Percentiles rank a stretch among this genome's conserved stretches.
Conservation (phyloP, 2,113 vertebrate species). For the Stigmatopora argus region DNA sequence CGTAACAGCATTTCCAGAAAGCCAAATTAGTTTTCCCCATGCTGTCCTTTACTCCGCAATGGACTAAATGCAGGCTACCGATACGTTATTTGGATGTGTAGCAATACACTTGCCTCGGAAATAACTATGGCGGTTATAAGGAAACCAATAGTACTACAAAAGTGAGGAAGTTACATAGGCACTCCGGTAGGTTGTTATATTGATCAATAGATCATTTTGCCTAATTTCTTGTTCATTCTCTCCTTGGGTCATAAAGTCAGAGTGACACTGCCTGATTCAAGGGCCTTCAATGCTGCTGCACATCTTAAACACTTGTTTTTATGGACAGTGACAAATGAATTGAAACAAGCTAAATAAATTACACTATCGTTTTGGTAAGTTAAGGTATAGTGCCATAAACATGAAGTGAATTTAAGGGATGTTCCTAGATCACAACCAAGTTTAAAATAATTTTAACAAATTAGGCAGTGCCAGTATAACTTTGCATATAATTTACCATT, state of each 20-base stretch:
- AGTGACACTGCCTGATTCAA: slow-evolving; percentile 25
- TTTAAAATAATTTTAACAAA: not conserved
- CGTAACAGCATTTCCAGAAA: too few species aligned
- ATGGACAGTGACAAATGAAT: not conserved
- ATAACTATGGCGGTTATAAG: slow-evolving; percentile 15
- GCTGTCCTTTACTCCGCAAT: too few species aligned
- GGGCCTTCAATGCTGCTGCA: slow-evolving; percentile 30
- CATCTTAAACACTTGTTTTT: slow-evolving; percentile 25
- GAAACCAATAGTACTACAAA: slow-evolving; percentile 9
- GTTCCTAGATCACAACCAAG: not conserved
- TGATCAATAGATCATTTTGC: slow-evolving; percentile 16
- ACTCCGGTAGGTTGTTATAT: slow-evolving; percentile 9
- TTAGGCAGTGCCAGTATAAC: not conserved
- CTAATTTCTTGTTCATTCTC: slow-evolving; percentile 17
- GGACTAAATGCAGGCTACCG: too few species aligned
- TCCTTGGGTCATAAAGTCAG: slow-evolving; percentile 21
- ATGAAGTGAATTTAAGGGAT: not conserved
- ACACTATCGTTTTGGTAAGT: not conserved
- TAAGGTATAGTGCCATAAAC: not conserved
- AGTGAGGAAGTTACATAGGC: slow-evolving; percentile 10
- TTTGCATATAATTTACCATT: too few species aligned
- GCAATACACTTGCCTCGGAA: not conserved
- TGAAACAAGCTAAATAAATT: slow-evolving; percentile 1
- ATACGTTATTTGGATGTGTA: too few species aligned
- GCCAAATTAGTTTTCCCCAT: too few species aligned